Evolutionary conservation across 1,140 invertebrate species (phyloP).

Genomic region (Drosophila cardini): DNA sequence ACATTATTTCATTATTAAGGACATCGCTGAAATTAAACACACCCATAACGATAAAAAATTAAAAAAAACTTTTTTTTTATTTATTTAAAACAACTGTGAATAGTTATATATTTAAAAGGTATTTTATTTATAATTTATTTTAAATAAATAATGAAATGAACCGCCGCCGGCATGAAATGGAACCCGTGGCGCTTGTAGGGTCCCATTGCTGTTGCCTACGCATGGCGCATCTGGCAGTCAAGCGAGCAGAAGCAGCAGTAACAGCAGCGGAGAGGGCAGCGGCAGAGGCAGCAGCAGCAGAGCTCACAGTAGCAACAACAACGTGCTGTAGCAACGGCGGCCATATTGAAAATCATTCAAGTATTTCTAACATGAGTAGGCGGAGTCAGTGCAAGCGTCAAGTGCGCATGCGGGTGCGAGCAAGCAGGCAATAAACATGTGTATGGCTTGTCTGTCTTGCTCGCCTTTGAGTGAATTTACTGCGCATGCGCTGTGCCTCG

Average conservation of each 20-base stretch:
- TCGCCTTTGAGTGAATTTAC: slow-evolving; percentile 25
- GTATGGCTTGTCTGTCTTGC: slow-evolving; percentile 17
- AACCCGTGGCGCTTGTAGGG: slow-evolving; percentile 32
- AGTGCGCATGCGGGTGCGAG: slow-evolving; percentile 69
- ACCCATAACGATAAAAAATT: no score
- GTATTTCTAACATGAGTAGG: slow-evolving; percentile 81
- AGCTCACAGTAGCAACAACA: slow-evolving; percentile 38
- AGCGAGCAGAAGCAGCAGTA: slow-evolving; percentile 34
- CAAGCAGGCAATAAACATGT: slow-evolving; percentile 51
- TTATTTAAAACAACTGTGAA: background rate
- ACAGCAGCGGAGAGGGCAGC: slow-evolving; percentile 23
- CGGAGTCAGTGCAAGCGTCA: slow-evolving; percentile 64
- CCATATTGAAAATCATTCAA: slow-evolving; percentile 84
- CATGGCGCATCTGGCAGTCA: slow-evolving; percentile 46
- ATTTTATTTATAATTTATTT: slow-evolving; percentile 4
- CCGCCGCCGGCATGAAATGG: slow-evolving; percentile 32
- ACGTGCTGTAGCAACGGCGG: slow-evolving; percentile 55
- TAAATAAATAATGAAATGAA: background rate
- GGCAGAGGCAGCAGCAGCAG: slow-evolving; percentile 17
- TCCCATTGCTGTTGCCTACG: slow-evolving; percentile 25
- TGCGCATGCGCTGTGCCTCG: slow-evolving; percentile 49
- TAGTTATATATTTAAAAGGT: background rate
- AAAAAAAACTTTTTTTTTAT: no score
- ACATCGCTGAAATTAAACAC: no score
- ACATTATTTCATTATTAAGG: no score